These are phyloP conservation scores for Myotis lucifugus DNA, from an alignment of 2,113 vertebrate genomes.

Conservation along the genomic window DNA sequence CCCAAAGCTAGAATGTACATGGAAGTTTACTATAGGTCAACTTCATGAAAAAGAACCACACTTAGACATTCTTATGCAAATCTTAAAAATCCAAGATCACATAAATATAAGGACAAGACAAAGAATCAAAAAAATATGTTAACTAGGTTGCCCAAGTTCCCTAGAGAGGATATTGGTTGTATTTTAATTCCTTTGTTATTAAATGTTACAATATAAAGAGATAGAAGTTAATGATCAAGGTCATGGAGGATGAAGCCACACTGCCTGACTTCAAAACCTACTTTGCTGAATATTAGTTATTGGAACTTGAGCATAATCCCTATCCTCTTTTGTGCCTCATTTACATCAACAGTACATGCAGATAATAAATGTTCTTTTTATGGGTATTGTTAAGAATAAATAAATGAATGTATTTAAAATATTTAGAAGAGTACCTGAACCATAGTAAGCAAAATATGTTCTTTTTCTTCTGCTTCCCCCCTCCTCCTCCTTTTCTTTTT, in stretches of 20 bases:
- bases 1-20: not conserved
- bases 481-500: accelerated
- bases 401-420: not conserved
- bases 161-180: not conserved
- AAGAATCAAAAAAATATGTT: not conserved
- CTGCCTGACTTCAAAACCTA: not conserved
- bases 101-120: not conserved
- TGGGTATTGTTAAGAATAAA: not conserved
- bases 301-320: not conserved
- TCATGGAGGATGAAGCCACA: not conserved
- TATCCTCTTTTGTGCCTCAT: not conserved
- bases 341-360: not conserved
- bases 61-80: not conserved
- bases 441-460: not conserved
- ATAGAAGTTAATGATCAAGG: not conserved
- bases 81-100: not conserved
- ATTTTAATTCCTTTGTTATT: not conserved
- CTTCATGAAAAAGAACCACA: not conserved
- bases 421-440: not conserved
- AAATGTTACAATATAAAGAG: not conserved
- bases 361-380: not conserved
- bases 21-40: not conserved
- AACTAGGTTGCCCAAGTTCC: not conserved
- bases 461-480: not conserved
- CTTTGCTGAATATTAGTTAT: not conserved